A percentile compares a stretch with the other conserved stretches of the same genome.
Evolutionary conservation across 2,888 invertebrate species (phyloP).

Genomic region (Lissonota sp.): DNA sequence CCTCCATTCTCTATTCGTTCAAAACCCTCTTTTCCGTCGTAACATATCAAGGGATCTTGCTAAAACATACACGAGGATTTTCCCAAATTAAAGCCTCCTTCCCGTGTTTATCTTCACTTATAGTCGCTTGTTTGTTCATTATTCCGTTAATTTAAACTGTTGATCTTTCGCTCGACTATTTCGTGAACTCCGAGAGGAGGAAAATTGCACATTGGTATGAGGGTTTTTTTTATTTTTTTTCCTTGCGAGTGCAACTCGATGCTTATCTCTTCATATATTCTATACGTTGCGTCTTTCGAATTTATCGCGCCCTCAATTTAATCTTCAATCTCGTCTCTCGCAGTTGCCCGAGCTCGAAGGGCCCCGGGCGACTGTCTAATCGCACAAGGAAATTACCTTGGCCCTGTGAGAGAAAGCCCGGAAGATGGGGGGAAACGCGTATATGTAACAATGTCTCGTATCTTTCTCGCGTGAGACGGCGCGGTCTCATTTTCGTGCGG

Average conservation of each 20-base stretch:
- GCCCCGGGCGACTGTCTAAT: conserved; percentile 51
- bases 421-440: conserved; percentile 29
- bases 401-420: conserved; percentile 44
- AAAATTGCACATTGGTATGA: no score
- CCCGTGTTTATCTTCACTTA: conserved; percentile 10
- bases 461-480: conserved; percentile 8
- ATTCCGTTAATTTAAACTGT: neutral
- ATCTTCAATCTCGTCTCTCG: conserved; percentile 53
- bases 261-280: neutral
- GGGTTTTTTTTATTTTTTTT: no score
- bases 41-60: conserved; percentile 29
- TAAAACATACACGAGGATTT: conserved; percentile 2
- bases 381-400: conserved; percentile 62
- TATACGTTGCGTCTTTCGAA: neutral
- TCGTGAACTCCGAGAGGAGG: no score
- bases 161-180: no score
- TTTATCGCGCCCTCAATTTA: conserved; percentile 43
- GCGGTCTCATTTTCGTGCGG: conserved; percentile 48
- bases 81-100: conserved; percentile 6
- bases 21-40: neutral
- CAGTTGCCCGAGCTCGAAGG: conserved; percentile 9
- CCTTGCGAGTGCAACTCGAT: neutral
- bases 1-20: neutral
- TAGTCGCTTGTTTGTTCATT: conserved; percentile 19
- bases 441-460: conserved; percentile 21